Evolutionary conservation across 2,113 vertebrate genomes (phyloP), one percentile per base, ranked within the genome.

Genomic region (Oenanthe melanoleuca): DNA sequence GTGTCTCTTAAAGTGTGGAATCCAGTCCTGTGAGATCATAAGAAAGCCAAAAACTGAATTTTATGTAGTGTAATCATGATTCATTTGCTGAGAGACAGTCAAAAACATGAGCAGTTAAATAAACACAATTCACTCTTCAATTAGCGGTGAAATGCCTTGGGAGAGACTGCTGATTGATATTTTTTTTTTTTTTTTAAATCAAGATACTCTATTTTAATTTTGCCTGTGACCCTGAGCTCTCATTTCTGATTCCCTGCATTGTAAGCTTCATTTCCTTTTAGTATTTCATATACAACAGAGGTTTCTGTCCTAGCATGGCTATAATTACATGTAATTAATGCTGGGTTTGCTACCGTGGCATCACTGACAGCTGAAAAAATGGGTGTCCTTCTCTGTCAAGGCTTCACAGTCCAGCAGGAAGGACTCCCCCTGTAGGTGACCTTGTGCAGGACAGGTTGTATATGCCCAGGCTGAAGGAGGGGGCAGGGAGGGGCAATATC

Each of bases 41-140:
- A 74, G 55, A 79, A 87, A 83, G 56, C 20, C 37, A 64, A 84
- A 60, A 12, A 9, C 34, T 91, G 63, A 37, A 25, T 82, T 88
- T 92, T 74, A 22, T 26, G 42, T 56, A 73, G 29, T 73, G 24
- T 66, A 66, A 94, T 96, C 85, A 86, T 0, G 11, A 73, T 72
- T 79, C 47, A 25, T 94, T 89, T 95, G 79, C 79, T 71, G 72
- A 80, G 89, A 82, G 79, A 59, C 74, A 66, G 63, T 78, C 17
- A 34, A 88, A 81, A 86, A 57, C 67, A n/a, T 4, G 26, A 91
- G 70, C 78, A 78, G 74, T 78, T 89, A 83, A 85, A 64, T 77
- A 93, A 94, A 97, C 82, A 95, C 47, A 86, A 89, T 82, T 85
- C 93, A 50, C 74, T 95, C 61, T 79, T 95, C 93, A 94, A 56